Percentiles rank a stretch among this genome's conserved stretches.
phyloP scores from a whole-genome alignment of 23 tunicate genomes.

The Clavelina lepadiformis region DNA sequence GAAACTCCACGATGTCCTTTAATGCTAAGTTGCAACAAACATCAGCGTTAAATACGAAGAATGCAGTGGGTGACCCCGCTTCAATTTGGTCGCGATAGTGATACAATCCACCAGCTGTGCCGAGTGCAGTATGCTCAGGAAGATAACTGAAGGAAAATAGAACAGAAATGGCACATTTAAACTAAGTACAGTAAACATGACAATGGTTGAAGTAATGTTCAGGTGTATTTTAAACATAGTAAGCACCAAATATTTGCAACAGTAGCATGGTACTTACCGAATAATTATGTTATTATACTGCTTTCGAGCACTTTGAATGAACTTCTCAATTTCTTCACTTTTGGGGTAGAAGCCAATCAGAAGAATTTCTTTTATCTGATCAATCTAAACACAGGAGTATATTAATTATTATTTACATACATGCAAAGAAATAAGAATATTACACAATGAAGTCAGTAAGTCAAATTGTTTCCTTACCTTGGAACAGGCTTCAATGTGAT shows the following conservation, averaged over 20 bases:
- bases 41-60: conserved; percentile 85
- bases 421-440: no score
- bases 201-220: no score
- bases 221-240: not conserved
- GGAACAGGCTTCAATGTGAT: conserved; percentile 87
- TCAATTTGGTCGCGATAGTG: conserved; percentile 88
- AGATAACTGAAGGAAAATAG: conserved; percentile 41
- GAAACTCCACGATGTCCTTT: conserved; percentile 54
- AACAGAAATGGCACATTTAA: not conserved
- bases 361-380: conserved; percentile 63
- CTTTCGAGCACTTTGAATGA: conserved; percentile 37
- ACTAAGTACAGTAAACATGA: no score
- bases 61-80: conserved; percentile 42
- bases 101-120: conserved; percentile 90
- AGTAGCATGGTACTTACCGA: not conserved
- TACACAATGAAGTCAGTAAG: no score
- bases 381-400: no score
- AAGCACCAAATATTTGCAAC: not conserved
- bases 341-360: conserved; percentile 82
- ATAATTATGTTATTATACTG: conserved; percentile 27
- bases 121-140: conserved; percentile 65
- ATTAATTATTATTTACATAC: no score
- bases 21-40: conserved; percentile 89
- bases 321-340: conserved; percentile 46
- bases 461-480: conserved; percentile 29